Evolutionary conservation across 2,113 vertebrate species (phyloP).

Genomic region (Python bivittatus): DNA sequence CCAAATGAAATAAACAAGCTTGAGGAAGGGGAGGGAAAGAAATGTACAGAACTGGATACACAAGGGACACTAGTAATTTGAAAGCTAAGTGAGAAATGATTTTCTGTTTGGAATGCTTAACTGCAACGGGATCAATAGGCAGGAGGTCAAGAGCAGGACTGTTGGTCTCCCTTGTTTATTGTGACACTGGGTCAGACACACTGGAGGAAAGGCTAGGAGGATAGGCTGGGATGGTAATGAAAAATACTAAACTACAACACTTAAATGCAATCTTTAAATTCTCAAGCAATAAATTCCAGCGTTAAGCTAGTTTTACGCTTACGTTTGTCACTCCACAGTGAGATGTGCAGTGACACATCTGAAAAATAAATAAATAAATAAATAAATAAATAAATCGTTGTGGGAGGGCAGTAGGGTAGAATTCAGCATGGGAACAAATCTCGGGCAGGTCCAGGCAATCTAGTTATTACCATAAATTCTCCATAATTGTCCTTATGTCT

Average conservation of each 20-base stretch:
- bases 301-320: neutral
- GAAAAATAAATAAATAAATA: too few species aligned
- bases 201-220: neutral
- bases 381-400: too few species aligned
- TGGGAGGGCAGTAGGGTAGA: neutral
- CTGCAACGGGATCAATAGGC: rapidly evolving
- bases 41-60: neutral
- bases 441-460: neutral
- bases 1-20: neutral
- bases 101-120: neutral
- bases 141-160: neutral
- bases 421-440: neutral
- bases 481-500: neutral
- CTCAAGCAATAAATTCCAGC: neutral
- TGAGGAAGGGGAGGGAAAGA: neutral
- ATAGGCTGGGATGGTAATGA: neutral
- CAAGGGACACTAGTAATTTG: neutral
- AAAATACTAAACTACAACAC: neutral
- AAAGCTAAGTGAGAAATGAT: neutral
- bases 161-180: neutral
- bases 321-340: too few species aligned
- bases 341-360: too few species aligned
- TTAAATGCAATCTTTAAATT: neutral
- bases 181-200: neutral
- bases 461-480: neutral